Conservation (phyloP, 2,113 vertebrate genomes). For the Barnardius zonarius region DNA sequence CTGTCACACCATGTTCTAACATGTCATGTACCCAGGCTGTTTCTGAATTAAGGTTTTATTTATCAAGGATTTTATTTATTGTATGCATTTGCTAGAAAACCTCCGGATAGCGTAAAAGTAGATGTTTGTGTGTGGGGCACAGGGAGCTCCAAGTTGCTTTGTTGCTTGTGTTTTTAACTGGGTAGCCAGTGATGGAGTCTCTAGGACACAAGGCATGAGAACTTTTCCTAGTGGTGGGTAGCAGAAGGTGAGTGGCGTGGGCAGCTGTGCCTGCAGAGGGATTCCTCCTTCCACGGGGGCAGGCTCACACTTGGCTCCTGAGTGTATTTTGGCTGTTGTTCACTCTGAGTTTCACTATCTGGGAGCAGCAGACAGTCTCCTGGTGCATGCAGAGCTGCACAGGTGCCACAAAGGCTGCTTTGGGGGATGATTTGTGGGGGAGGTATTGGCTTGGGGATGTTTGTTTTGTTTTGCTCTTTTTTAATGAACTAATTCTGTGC, state of each 20-base stretch:
- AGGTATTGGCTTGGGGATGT: not conserved
- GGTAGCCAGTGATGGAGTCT: not conserved
- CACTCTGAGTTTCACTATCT: not conserved
- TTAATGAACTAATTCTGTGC: not conserved
- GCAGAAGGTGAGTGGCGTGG: not conserved
- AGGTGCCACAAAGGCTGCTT: not conserved
- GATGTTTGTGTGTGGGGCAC: not conserved
- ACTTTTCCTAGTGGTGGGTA: not conserved
- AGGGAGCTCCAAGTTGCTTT: not conserved
- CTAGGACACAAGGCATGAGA: not conserved
- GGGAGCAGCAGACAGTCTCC: not conserved
- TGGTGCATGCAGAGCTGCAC: not conserved
- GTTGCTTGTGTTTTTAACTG: not conserved
- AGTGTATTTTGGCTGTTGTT: not conserved
- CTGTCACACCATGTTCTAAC: not conserved
- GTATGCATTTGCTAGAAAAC: not conserved
- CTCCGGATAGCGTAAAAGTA: not conserved
- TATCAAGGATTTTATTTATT: not conserved
- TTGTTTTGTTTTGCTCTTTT: not conserved
- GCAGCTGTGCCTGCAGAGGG: not conserved
- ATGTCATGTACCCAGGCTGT: fast-evolving
- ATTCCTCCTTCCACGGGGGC: not conserved
- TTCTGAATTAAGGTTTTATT: not conserved
- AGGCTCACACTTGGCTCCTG: not conserved
- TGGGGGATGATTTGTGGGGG: not conserved